Percentiles rank a stretch among this genome's conserved stretches.
These are phyloP conservation scores for Schizaphis graminum DNA, from an alignment of 2,888 invertebrate species.

Conservation along the genomic window DNA sequence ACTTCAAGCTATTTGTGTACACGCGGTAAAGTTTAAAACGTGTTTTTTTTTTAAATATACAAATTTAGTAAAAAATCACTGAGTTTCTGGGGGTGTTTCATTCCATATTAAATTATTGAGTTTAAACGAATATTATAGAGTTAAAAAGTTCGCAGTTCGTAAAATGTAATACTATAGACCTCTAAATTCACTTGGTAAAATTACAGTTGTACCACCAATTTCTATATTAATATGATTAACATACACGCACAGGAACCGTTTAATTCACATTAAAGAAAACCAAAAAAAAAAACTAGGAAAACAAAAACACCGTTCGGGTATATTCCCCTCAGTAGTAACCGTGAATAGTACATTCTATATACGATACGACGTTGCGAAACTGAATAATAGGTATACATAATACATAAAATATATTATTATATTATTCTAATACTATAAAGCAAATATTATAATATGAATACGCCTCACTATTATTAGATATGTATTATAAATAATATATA, in stretches of 20 bases:
- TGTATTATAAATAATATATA: neutral
- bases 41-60: neutral
- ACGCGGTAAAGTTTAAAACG: neutral
- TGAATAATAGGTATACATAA: neutral
- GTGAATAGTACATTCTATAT: neutral
- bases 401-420: too few species aligned
- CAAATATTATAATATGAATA: neutral
- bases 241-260: neutral
- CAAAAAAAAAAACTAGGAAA: neutral
- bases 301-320: neutral
- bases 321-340: neutral
- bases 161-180: neutral
- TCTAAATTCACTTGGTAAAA: neutral
- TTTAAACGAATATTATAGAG: neutral
- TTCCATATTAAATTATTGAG: neutral
- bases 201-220: neutral
- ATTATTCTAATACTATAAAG: neutral
- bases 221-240: neutral
- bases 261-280: neutral
- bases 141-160: neutral
- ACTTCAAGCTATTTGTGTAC: neutral
- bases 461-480: neutral
- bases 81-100: neutral
- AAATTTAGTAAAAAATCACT: neutral
- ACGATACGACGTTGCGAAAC: neutral